Evolutionary conservation across 2,888 invertebrate species (phyloP), one percentile per base, ranked within the genome.

Genomic region (Mamestra brassicae): DNA sequence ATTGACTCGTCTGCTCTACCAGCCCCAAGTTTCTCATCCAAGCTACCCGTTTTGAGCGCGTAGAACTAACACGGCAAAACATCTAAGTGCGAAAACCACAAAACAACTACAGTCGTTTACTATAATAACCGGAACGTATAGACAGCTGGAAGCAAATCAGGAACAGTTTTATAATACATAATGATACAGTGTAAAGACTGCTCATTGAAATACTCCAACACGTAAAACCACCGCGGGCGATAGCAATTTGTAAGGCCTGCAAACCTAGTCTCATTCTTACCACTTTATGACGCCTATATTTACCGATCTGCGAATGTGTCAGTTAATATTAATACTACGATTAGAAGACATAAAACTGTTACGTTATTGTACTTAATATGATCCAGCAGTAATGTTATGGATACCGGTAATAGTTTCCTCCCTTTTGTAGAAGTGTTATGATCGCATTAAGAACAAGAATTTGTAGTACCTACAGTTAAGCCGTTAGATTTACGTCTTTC

Each of bases 241-340:
- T 76, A 80, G 87, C 87, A 85, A 86, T 85, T 89, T 76, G 73
- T 84, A 79, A 79, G 74, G 80, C 84, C 88, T 88, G 81, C 64
- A 81, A 75, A 83, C 83, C 75, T 79, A 74, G 55, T 77, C 80
- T 81, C 65, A 73, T 63, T 67, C 66, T 62, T 69, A 58, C 38
- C 70, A 77, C 62, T 64, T 34, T 64, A 72, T 67, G 72, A 64
- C 79, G 75, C 71, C 83, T 78, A 50, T 75, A 82, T 75, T 82
- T 83, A 83, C 72, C 52, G 66, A 71, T 54, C 61, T 54, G 11
- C 42, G 10, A 69, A 61, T 61, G 67, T 71, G 50, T 54, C 66
- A 58, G 71, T 60, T 62, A 81, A 50, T 69, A 69, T 78, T 74
- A 70, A 60, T 17, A 64, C 50, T 61, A 60, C 66, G 45, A 74